Base-by-base conservation (phyloP, 2,888 invertebrate genomes). In the Drosophila merina region DNA sequence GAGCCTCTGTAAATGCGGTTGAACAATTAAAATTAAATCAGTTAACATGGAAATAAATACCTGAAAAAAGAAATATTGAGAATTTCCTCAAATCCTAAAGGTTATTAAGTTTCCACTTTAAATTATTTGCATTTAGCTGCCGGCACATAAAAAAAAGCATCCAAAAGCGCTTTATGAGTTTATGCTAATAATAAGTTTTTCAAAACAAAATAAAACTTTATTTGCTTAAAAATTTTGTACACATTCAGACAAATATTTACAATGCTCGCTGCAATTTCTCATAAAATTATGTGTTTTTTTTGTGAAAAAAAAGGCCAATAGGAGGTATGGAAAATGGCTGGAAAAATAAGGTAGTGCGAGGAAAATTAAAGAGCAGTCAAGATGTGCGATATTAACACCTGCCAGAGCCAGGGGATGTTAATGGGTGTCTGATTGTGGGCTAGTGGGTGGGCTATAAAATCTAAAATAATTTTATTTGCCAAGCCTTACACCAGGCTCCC, bases 151-250 rank as follows among this genome's bases (percentile, higher is more conserved):
- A 14, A 57, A 67, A 64, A 78, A 72, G 10, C 50, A 75, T 64
- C 40, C 31, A 52, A 73, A 72, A 78, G 51, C 60, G 71, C 56
- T 74, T 76, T 69, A 70, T 58, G 72, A 77, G 79, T 79, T 76
- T 70, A 71, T 79, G 82, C 77, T 79, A 85, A 87, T 81, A 76
- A 84, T 36, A 36, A 87, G 69, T 81, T 63, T 74, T 71, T 66
- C 57, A 62, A 8, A 63, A 47, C 55, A 69, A 75, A 70, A 57
- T 68, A 74, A 58, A 33, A 45, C 59, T 77, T 62, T 74, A 60
- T 76, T 75, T 69, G 51, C 56, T 55, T 48, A 68, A 68, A 73
- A 38, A 48, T 54, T 70, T 42, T 40, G 9, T 12, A 25, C 8
- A 33, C 25, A 40, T 30, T 58, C 67, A 68, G 51, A 50, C 64